Base-by-base conservation (phyloP, 2,113 vertebrate species). In the Dicrurus megarhynchus region DNA sequence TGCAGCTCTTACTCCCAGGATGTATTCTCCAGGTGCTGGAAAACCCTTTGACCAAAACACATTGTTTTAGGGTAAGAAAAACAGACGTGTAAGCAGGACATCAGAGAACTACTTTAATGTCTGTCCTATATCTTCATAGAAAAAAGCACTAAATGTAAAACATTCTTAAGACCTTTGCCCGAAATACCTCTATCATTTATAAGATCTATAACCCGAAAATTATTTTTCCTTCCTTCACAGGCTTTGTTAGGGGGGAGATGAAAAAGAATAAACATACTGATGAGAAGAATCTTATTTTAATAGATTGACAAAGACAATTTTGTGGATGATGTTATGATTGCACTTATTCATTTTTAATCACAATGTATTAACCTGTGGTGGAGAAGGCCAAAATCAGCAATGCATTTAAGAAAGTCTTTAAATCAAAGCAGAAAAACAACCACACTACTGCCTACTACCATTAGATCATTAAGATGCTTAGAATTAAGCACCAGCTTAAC, bases 261-360 rank as follows among this genome's bases (percentile, higher is more conserved):
- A 30, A 69, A 42, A 85, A 93, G 73, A 84, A 81, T 57, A 92
- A 90, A 89, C 27, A 49, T n/a, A 33, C 33, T 47, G 52, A 93
- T 86, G 63, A 95, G 70, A 88, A 88, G 8, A 77, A 68, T 39
- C 14, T 77, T 44, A 46, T 57, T 57, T 77, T 87, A 95, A 77
- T 37, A 44, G 64, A 52, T 79, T 89, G 88, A 84, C 50, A 83
- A 50, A 87, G 59, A 74, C 15, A 82, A 64, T 75, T 90, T 81
- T 67, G 71, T 84, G 76, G 79, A 61, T 90, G 64, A 96, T 0
- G 3, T 81, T 60, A 84, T 17, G 67, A 76, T 68, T 57, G 37
- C 84, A 60, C 86, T 92, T 84, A 93, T 90, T 87, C 11, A 95
- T 96, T 95, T 95, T 96, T 95, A 93, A 94, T 94, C 73, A 68